Evolutionary conservation across 1,140 invertebrate species (phyloP).

Genomic region (Argopecten irradians): DNA sequence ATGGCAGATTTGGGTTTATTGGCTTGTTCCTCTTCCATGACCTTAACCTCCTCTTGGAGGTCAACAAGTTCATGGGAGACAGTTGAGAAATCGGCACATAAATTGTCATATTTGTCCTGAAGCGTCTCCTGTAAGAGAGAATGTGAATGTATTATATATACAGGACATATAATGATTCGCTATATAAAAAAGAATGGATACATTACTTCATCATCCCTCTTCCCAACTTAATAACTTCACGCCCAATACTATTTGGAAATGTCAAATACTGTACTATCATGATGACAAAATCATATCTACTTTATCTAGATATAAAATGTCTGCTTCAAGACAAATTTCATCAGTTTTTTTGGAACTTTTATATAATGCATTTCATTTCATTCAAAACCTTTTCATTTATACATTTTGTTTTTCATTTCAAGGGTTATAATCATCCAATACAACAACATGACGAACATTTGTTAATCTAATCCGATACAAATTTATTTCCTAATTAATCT

Average conservation of each 20-base stretch:
- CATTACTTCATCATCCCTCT: not conserved
- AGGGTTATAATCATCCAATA: not conserved
- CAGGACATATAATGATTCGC: not conserved
- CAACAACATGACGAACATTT: no score
- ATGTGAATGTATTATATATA: not conserved
- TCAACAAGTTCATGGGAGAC: slow-evolving; percentile 60
- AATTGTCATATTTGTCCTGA: slow-evolving; percentile 63
- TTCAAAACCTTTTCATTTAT: no score
- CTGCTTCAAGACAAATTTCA: not conserved
- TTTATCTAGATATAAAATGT: no score
- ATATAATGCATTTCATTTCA: not conserved
- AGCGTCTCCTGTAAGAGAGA: slow-evolving; percentile 49
- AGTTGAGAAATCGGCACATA: slow-evolving; percentile 63
- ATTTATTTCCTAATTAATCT: not conserved
- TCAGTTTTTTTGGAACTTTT: not conserved
- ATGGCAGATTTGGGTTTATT: slow-evolving; percentile 50
- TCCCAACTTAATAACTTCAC: not conserved
- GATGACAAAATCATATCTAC: no score
- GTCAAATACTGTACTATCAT: not conserved
- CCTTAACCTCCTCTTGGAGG: slow-evolving; percentile 56
- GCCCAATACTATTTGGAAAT: not conserved
- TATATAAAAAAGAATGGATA: not conserved
- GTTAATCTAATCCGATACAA: not conserved
- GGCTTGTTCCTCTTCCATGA: slow-evolving; percentile 51
- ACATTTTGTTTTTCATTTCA: not conserved